A percentile compares a stretch with the other conserved stretches of the same genome.
Conservation (phyloP, 2,888 invertebrate species). For the Rotaria sp. region DNA sequence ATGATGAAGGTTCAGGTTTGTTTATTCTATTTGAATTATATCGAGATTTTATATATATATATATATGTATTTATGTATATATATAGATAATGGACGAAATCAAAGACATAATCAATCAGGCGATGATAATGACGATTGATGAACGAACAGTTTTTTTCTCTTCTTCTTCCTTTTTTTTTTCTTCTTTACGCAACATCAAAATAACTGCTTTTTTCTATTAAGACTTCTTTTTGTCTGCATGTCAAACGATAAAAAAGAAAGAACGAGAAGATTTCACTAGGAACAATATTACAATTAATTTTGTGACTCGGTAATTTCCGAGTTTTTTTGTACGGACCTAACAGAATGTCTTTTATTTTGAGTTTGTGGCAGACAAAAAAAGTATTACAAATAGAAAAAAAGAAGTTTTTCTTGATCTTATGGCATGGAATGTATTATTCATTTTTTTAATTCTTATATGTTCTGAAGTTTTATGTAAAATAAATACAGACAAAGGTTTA, state of each 20-base stretch:
- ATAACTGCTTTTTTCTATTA: background rate
- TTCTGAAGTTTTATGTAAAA: background rate
- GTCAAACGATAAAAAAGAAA: background rate
- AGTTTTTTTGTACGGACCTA: background rate
- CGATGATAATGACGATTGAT: background rate
- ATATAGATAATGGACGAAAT: background rate
- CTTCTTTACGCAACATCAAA: background rate
- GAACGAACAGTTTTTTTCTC: background rate
- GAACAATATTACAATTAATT: background rate
- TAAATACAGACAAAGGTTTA: background rate
- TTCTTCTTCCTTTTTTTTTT: too few species aligned
- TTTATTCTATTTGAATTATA: background rate
- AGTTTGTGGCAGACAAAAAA: background rate
- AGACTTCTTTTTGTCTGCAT: background rate
- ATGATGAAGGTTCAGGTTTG: background rate
- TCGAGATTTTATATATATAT: background rate
- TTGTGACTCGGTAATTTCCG: background rate
- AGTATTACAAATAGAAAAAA: background rate
- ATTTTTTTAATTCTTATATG: background rate
- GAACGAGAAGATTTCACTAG: too few species aligned
- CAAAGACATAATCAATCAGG: background rate
- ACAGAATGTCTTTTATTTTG: background rate
- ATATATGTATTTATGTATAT: background rate
- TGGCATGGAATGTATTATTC: background rate
- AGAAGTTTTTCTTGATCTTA: background rate